Conservation (phyloP, 2,888 invertebrate genomes). For the Mimas tiliae region DNA sequence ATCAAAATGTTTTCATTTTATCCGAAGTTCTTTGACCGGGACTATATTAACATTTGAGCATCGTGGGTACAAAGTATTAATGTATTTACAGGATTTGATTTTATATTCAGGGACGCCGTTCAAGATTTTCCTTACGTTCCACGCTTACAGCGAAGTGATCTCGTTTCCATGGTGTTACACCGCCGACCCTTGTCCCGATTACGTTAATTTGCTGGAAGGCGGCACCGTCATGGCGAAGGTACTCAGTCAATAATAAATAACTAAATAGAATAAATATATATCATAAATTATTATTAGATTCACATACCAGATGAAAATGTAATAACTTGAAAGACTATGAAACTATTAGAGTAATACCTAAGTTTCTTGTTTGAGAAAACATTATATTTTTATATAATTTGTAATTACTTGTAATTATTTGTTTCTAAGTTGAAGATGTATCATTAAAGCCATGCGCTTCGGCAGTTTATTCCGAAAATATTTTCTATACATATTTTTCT, state of each 20-base stretch:
- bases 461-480: too few relatives aligned
- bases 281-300: too few relatives aligned
- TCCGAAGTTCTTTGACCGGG: neutral
- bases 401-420: too few relatives aligned
- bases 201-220: constrained; percentile 73
- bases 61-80: constrained; percentile 21
- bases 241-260: constrained; percentile 16
- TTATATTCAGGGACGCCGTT: constrained; percentile 72
- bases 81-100: constrained; percentile 67
- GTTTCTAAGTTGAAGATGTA: too few relatives aligned
- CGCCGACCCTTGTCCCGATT: constrained; percentile 71
- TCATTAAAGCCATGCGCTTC: too few relatives aligned
- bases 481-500: too few relatives aligned
- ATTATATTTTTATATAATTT: too few relatives aligned
- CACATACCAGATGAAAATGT: too few relatives aligned
- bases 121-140: constrained; percentile 73
- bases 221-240: constrained; percentile 76
- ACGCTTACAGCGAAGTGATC: constrained; percentile 73
- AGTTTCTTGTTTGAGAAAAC: too few relatives aligned
- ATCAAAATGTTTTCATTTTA: neutral
- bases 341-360: too few relatives aligned
- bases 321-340: too few relatives aligned
- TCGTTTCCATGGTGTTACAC: constrained; percentile 76
- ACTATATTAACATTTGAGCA: neutral
- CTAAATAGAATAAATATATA: neutral